Evolutionary conservation across 2,888 invertebrate genomes (phyloP).

Genomic region (Apamea epomidion): DNA sequence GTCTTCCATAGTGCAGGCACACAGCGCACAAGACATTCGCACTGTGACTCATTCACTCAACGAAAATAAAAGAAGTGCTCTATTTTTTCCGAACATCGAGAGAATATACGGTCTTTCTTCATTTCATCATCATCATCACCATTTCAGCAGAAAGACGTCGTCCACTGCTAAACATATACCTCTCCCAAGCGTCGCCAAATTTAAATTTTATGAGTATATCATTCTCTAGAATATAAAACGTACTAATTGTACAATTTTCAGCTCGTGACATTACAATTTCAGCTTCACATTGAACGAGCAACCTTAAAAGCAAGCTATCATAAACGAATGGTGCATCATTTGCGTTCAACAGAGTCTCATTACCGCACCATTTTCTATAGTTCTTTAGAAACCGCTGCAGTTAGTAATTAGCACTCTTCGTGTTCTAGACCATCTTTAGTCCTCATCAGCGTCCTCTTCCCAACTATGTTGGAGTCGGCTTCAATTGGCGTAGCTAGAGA

Average conservation of each 20-base stretch:
- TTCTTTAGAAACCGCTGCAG: background rate
- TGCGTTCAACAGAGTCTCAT: background rate
- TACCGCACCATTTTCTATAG: background rate
- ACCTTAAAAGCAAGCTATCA: background rate
- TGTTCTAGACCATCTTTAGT: background rate
- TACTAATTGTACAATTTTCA: background rate
- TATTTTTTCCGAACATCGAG: background rate
- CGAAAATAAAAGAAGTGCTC: background rate
- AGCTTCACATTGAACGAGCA: background rate
- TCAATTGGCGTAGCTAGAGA: background rate
- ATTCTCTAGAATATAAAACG: background rate
- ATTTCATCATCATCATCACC: background rate
- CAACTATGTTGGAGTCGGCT: background rate
- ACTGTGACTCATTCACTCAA: background rate
- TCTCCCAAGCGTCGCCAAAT: background rate
- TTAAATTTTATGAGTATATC: background rate
- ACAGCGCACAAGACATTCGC: background rate
- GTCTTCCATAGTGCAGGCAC: background rate
- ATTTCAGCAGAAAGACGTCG: background rate
- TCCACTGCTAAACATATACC: background rate
- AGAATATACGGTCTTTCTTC: background rate
- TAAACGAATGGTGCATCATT: constrained; percentile 5
- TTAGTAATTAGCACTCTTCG: background rate
- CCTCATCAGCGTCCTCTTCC: background rate
- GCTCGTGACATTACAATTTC: background rate